Evolutionary conservation across 2,797 vertebrate species (phyloP), one percentile per base, ranked within the genome.

Genomic region (Zalophus californianus): DNA sequence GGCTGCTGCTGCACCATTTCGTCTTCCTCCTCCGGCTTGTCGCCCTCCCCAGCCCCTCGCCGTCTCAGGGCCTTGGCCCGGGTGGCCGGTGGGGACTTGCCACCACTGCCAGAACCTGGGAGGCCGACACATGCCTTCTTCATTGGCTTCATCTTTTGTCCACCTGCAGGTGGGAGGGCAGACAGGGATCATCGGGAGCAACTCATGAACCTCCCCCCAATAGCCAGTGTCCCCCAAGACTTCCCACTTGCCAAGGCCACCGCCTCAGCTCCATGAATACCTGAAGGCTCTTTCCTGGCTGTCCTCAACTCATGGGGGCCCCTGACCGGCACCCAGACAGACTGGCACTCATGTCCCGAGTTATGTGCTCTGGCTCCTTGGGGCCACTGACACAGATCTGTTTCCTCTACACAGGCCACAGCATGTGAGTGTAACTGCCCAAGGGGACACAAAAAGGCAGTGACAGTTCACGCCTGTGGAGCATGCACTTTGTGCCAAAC

Each of bases 61-160:
- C 98, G 99, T 95, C 98, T 99, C 83, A 98, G 98, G 86, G 99
- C 99, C 98, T 99, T 99, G 97, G 99, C 99, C 97, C 99, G 98
- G 44, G 99, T 98, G 93, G 99, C 98, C 25, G 98, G 98, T 38
- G 99, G 99, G 62, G 99, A 99, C 92, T 96, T 98, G 97, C 97
- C 86, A 64, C 99, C 98, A 10, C 98, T 98, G 98, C 98, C 44
- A 94, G 98, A 70, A 68, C 98, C 98, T 68, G 98, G 98, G 87
- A 99, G 99, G 88, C 99, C 98, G 77, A 92, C 13, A 20, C 99
- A 98, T 86, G 99, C 98, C 98, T 99, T 99, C 98, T 99, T 99
- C 97, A 99, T 97, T 27, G 99, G 99, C 98, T 99, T 99, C 99
- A 99, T 99, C 97, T 98, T 98, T 86, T 94, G 90, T 72, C 85